Evolutionary conservation across 2,888 invertebrate genomes (phyloP), one percentile per base, ranked within the genome.

Genomic region (Drosophila antonietae): DNA sequence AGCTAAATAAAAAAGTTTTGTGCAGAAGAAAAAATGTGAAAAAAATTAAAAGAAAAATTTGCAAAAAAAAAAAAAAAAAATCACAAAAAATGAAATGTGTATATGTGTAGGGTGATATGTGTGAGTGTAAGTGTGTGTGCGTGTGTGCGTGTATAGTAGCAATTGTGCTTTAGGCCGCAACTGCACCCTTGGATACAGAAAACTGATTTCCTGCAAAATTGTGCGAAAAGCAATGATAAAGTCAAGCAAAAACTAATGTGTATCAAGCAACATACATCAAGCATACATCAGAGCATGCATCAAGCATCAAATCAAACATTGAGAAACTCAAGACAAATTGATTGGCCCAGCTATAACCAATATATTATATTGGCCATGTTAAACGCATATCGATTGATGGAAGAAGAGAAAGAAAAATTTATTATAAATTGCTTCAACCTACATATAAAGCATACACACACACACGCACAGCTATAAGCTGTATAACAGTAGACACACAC

Each of bases 351-450:
- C 39, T 41, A 28, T 41, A 18, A 28, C 39, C 55, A 18, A 55
- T 55, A 41, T 39, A 56, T 49, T 39, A 41, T 47, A 56, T 59
- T 49, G 59, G 62, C 15, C 61, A 60, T 65, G 69, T 58, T 77
- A 72, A 79, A 72, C 73, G 83, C 80, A 70, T 89, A 91, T 91
- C 91, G 91, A 91, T 91, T 91, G 78, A 78, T 76, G 80, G 74
- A 71, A 49, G 31, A 49, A 51, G 51, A 18, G 51, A 51, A 51
- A 8, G 35, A 80, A 86, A 84, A 83, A 88, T 90, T 90, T 90
- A 90, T 88, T 90, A 90, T 90, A 90, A 89, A 90, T 90, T 89
- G 88, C 82, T 88, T 80, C 90, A 90, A 90, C 90, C 90, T 88
- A 90, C 83, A 89, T 88, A 88, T 87, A 86, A 81, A 78, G 73